Evolutionary conservation across 1,140 invertebrate genomes (phyloP), one percentile per base, ranked within the genome.

Genomic region (Ceratosolen fusciceps): DNA sequence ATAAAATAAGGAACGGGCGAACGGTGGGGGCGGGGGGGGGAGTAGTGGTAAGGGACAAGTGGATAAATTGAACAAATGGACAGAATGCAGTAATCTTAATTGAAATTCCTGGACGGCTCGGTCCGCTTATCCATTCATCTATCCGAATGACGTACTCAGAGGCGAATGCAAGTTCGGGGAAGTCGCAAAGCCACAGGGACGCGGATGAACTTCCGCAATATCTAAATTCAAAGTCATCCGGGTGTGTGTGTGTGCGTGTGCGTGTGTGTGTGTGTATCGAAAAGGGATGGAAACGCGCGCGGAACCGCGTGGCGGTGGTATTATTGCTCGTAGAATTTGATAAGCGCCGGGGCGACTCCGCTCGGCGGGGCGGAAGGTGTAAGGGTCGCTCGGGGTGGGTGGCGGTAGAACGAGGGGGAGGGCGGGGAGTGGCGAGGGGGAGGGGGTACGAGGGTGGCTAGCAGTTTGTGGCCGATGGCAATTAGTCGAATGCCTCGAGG

Each of bases 381-480:
- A n/a, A n/a, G n/a, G n/a, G n/a, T n/a, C 2, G 70, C 26, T 31
- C 31, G 56, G 16, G 21, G 31, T 26, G 49, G 49, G 5, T 52
- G 10, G 10, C 14, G 49, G 43, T 7, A 47, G 43, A 16, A 21
- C 24, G 21, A 16, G 26, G 34, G 62, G 65, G 31, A 16, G 2
- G 21, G 21, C 21, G 34, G 52, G 65, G 78, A 54, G 81, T 21
- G 9, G 58, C 24, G 8, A 26, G 21, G 49, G 49, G 26, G n/a
- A 34, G 29, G 37, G 65, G 62, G 26, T n/a, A 16, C 21, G 16
- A 34, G 34, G 52, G 65, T 78, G 60, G 81, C 81, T 82, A 85
- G 85, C 85, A 84, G 86, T 81, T 85, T 83, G 82, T 81, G 82
- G 85, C 80, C 85, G 85, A 86, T 86, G 86, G 86, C 86, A 87